Evolutionary conservation across 1,140 invertebrate species (phyloP).

Genomic region (Linepithema humile): DNA sequence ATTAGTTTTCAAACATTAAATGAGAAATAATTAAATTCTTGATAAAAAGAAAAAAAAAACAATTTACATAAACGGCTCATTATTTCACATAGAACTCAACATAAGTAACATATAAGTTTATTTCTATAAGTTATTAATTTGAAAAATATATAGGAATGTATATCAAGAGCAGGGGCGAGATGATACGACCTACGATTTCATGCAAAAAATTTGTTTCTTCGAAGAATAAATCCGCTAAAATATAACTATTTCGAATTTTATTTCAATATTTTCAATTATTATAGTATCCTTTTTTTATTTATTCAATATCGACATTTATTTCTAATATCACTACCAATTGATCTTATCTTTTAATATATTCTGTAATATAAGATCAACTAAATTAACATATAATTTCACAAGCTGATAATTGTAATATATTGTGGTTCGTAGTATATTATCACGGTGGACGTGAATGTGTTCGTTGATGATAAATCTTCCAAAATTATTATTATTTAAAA

Average conservation of each 20-base stretch:
- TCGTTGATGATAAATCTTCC: background rate
- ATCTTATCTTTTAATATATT: slow-evolving; percentile 9
- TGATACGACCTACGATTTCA: background rate
- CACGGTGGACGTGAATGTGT: background rate
- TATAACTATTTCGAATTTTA: background rate
- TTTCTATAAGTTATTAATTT: background rate
- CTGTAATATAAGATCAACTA: background rate
- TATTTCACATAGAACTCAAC: background rate
- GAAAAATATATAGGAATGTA: background rate
- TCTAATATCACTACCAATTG: background rate
- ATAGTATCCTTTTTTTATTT: background rate
- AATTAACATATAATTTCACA: slow-evolving; percentile 1
- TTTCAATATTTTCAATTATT: background rate
- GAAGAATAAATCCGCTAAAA: background rate
- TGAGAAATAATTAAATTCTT: background rate
- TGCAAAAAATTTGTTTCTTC: background rate
- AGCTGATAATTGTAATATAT: background rate
- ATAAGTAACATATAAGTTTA: background rate
- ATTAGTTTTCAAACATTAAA: slow-evolving; percentile 13
- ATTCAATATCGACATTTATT: background rate
- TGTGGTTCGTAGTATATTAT: background rate
- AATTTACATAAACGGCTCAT: background rate
- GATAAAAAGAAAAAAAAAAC: background rate
- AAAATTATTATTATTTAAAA: background rate
- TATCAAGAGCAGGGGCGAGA: background rate